Evolutionary conservation across 2,888 invertebrate species (phyloP), one percentile per base, ranked within the genome.

Genomic region (Byasa hedistus): DNA sequence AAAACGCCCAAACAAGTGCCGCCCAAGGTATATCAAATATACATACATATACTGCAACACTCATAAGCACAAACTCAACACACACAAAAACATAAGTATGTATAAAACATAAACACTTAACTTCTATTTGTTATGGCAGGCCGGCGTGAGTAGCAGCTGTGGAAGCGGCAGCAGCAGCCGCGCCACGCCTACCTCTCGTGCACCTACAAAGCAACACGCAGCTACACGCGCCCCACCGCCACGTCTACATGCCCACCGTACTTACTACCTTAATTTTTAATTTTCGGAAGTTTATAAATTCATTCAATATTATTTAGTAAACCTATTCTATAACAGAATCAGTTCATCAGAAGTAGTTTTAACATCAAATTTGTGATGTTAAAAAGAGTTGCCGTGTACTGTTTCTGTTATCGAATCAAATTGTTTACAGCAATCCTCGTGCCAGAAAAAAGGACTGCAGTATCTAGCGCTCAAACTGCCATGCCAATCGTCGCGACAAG

Each of bases 231-330:
- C 88, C 55, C 88, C 91, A 48, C 90, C 93, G 24, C 93, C 93
- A 10, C 84, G 94, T n/a, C 85, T 94, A 55, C 91, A 93, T 62
- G 84, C 93, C 17, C 93, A 92, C 75, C 84, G 74, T 74, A 68
- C 44, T 61, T 64, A 57, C 22, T 57, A 55, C 32, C 19, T 21
- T 44, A 1, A 21, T 57, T 21, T 21, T 15, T 15, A 12, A 39
- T 2, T 39, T 39, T 1, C 12, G 15, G 39, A 39, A 3, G 39
- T 12, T 39, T 39, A 15, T 39, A 3, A 39, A 39, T 12, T 12
- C 15, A 39, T 15, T 39, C 1, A 39, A 15, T 39, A 15, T 12
- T 39, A 2, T 39, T 15, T 15, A 36, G 12, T 1, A 15, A 39
- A 15, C 12, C 39, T 39, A 39, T 10, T 36, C 39, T 15, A 39